Evolutionary conservation across 1,140 invertebrate species (phyloP).

Genomic region (Samia ricini): DNA sequence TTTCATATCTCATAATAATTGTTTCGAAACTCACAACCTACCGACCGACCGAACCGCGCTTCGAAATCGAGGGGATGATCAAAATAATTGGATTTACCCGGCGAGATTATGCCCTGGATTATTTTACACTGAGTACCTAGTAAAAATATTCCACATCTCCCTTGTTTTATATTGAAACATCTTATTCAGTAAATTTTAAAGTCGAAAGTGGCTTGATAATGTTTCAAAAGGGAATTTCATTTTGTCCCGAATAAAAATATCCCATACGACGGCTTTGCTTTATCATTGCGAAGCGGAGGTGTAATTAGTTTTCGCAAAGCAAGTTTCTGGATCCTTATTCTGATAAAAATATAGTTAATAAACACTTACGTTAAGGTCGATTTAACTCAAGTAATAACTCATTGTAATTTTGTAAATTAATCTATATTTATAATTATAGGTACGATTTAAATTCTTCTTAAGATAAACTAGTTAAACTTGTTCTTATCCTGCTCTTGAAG

Average conservation of each 20-base stretch:
- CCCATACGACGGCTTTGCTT: constrained; percentile 73
- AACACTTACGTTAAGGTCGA: too few relatives aligned
- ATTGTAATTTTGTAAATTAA: too few relatives aligned
- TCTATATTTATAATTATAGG: too few relatives aligned
- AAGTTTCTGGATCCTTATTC: constrained; percentile 47
- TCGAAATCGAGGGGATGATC: constrained; percentile 58
- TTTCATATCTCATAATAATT: constrained; percentile 34
- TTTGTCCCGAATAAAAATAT: constrained; percentile 75
- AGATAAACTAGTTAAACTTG: too few relatives aligned
- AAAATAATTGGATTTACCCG: constrained; percentile 75
- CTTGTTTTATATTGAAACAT: not conserved
- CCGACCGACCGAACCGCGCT: constrained; percentile 1
- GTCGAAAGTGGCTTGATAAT: constrained; percentile 21
- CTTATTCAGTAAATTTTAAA: constrained; percentile 6
- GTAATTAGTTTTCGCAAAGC: constrained; percentile 74
- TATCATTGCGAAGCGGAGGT: constrained; percentile 70
- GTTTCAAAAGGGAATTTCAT: constrained; percentile 54
- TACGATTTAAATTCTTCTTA: too few relatives aligned
- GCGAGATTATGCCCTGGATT: constrained; percentile 75
- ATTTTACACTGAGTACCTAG: constrained; percentile 59
- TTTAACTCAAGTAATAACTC: too few relatives aligned
- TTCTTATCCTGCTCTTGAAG: too few relatives aligned
- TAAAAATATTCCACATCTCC: constrained; percentile 48
- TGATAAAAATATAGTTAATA: constrained; percentile 13
- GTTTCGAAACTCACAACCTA: not conserved